Conservation (phyloP, 2,113 vertebrate species). For the Amblyopsis rosae region DNA sequence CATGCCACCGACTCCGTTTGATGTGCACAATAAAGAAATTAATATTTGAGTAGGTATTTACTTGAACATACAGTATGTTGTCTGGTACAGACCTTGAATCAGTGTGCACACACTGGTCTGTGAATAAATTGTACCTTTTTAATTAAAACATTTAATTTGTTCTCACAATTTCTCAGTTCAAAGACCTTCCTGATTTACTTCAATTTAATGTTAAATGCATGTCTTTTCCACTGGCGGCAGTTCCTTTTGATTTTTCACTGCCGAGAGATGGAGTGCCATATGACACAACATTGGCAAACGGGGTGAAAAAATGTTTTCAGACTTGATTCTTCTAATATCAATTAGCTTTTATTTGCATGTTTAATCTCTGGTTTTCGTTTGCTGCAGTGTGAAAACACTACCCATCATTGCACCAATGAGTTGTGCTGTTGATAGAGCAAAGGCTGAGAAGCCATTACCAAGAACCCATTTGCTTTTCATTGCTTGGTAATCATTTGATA, state of each 20-base stretch:
- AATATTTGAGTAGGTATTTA: constrained; percentile 35
- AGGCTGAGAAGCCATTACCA: constrained; percentile 44
- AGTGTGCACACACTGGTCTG: no score
- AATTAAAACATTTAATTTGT: not conserved
- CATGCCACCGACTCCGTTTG: constrained; percentile 30
- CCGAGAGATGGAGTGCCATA: constrained; percentile 4
- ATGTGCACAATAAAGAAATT: constrained; percentile 20
- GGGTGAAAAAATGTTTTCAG: constrained; percentile 1
- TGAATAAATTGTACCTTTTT: no score
- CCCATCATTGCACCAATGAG: constrained; percentile 24
- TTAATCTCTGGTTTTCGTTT: constrained; percentile 27
- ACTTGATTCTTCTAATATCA: constrained; percentile 31
- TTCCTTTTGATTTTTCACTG: not conserved
- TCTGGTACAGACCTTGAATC: not conserved
- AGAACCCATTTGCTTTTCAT: constrained; percentile 45
- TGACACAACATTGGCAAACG: constrained; percentile 11
- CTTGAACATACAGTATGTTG: not conserved
- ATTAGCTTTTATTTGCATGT: constrained; percentile 31
- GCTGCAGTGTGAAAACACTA: constrained; percentile 26
- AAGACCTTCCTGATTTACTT: not conserved
- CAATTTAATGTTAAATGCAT: not conserved
- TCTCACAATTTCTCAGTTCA: not conserved
- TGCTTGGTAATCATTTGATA: constrained; percentile 49
- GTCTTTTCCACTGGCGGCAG: no score
- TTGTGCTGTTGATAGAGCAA: constrained; percentile 36